A percentile compares a stretch with the other conserved stretches of the same genome.
Evolutionary conservation across 2,113 vertebrate genomes (phyloP).

Genomic region (Megaceryle torquata): DNA sequence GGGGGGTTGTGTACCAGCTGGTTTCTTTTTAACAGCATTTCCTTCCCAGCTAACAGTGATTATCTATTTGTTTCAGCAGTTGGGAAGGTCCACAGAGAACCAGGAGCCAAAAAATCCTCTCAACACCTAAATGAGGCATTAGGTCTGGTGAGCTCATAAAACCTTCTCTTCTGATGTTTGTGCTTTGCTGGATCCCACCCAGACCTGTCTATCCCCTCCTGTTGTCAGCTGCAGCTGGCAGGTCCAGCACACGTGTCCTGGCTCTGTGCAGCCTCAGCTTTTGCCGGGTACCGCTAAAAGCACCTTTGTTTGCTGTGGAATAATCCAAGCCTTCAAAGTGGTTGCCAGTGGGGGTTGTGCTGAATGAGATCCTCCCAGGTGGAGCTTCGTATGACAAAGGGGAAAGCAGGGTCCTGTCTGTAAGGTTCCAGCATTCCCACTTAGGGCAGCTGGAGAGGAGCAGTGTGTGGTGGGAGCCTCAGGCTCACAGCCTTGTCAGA

Average conservation of each 20-base stretch:
- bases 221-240: neutral
- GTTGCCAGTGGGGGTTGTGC: neutral
- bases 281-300: neutral
- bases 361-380: neutral
- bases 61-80: neutral
- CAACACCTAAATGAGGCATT: conserved; percentile 5
- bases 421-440: neutral
- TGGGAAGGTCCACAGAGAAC: neutral
- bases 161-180: neutral
- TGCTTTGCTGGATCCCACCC: neutral
- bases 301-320: neutral
- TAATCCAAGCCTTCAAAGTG: neutral
- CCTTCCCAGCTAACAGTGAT: neutral
- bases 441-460: fast-evolving
- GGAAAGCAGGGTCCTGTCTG: neutral
- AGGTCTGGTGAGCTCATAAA: neutral
- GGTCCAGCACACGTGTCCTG: neutral
- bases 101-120: neutral
- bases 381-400: neutral
- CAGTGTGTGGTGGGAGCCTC: neutral
- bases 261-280: neutral
- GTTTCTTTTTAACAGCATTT: neutral
- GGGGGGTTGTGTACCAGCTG: neutral
- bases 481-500: neutral
- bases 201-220: neutral